Conservation (phyloP, 2,888 invertebrate species). For the Lysandra coridon region DNA sequence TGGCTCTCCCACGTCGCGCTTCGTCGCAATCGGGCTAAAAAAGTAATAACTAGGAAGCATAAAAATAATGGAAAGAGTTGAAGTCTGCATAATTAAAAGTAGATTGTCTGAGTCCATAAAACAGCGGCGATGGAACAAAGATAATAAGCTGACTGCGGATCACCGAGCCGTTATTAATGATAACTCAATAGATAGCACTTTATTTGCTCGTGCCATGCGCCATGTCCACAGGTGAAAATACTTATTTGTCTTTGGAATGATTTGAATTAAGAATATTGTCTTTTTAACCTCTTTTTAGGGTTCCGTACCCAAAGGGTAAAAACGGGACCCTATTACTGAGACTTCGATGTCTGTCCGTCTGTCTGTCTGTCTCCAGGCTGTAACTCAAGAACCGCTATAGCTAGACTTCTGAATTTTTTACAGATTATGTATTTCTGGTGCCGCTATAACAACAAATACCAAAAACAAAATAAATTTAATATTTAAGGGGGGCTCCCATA, state of each 20-base stretch:
- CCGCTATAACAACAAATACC: too few species aligned
- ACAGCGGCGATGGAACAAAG: slow-evolving; percentile 5
- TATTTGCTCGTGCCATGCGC: not conserved
- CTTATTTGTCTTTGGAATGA: not conserved
- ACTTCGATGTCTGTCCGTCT: too few species aligned
- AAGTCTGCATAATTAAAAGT: slow-evolving; percentile 1
- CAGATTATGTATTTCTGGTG: too few species aligned
- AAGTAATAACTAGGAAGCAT: not conserved
- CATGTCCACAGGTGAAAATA: not conserved
- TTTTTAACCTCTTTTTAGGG: too few species aligned
- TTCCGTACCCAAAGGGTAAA: too few species aligned
- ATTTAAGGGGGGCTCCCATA: too few species aligned
- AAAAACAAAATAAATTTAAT: too few species aligned
- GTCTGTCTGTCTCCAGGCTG: too few species aligned
- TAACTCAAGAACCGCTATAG: too few species aligned
- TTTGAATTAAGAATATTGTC: too few species aligned
- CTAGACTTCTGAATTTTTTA: too few species aligned
- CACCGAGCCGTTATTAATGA: slow-evolving; percentile 25
- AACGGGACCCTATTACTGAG: too few species aligned
- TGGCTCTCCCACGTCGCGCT: not conserved
- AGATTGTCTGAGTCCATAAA: slow-evolving; percentile 12
- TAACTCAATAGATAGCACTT: slow-evolving; percentile 6
- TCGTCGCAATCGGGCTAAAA: not conserved
- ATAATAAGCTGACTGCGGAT: slow-evolving; percentile 22
- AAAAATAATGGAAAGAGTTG: not conserved